phyloP scores from a whole-genome alignment of 64 coral and sea anemone species.

The Acropora yongei region DNA sequence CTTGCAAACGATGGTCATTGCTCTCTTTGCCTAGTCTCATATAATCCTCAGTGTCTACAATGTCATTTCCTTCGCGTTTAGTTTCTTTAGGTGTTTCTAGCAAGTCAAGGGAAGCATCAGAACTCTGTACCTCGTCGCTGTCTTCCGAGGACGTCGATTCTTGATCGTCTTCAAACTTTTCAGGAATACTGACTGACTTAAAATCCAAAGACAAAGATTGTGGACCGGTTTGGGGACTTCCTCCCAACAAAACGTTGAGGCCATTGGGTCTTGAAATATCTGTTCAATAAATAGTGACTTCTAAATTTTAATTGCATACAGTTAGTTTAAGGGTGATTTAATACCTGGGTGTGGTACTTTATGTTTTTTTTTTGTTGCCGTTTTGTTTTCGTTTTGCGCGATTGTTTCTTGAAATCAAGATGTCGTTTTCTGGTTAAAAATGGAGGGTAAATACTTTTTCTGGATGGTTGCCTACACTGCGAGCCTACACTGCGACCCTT shows the following conservation, averaged over 20 bases:
- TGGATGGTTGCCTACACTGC: neutral
- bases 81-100: neutral
- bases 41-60: neutral
- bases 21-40: neutral
- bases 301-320: no score
- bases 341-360: no score
- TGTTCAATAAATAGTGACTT: neutral
- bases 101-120: neutral
- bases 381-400: no score
- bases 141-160: neutral
- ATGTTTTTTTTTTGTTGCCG: no score
- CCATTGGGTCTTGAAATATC: neutral
- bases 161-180: neutral
- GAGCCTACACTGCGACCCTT: neutral
- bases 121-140: neutral
- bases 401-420: no score
- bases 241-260: slow-evolving; percentile 9
- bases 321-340: no score
- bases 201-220: slow-evolving; percentile 11
- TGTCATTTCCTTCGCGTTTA: neutral
- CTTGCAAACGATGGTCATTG: neutral
- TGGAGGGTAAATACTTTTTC: neutral
- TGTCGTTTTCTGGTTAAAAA: no score
- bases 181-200: neutral
- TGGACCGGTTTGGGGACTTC: neutral